A percentile compares a stretch with the other conserved stretches of the same genome.
phyloP scores from a whole-genome alignment of 2,113 vertebrate species.

The Gymnogyps californianus region DNA sequence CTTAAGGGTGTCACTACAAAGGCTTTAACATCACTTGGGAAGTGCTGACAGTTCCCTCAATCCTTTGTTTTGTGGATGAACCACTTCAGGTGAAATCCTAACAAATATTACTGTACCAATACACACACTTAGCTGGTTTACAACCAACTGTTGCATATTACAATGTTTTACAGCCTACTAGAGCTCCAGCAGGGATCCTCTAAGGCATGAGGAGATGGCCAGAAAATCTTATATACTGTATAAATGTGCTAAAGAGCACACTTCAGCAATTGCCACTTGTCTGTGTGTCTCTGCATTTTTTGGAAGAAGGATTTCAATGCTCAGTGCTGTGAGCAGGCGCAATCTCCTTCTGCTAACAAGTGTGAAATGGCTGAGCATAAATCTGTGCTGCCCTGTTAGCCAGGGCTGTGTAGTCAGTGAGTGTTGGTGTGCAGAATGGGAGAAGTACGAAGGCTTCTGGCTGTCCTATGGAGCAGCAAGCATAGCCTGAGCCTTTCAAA shows the following conservation, averaged over 20 bases:
- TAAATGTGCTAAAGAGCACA: background rate
- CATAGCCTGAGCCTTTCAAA: background rate
- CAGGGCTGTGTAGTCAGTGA: background rate
- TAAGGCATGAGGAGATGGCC: background rate
- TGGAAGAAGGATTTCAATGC: background rate
- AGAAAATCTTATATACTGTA: background rate
- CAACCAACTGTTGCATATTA: background rate
- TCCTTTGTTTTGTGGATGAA: background rate
- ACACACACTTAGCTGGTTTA: background rate
- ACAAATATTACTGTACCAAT: background rate
- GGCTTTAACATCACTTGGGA: background rate
- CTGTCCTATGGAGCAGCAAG: background rate
- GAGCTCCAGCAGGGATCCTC: background rate
- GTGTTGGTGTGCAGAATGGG: background rate
- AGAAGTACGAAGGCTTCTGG: background rate
- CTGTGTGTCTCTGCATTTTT: background rate
- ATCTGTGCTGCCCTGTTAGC: background rate
- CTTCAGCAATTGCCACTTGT: background rate
- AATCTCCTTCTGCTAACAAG: background rate
- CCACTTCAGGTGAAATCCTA: background rate
- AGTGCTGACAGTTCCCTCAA: background rate
- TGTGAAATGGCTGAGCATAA: background rate
- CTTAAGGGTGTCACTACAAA: background rate
- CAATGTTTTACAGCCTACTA: background rate
- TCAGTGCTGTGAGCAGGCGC: background rate